phyloP scores from a whole-genome alignment of 2,888 invertebrate genomes.

The Drosophila ustulata region DNA sequence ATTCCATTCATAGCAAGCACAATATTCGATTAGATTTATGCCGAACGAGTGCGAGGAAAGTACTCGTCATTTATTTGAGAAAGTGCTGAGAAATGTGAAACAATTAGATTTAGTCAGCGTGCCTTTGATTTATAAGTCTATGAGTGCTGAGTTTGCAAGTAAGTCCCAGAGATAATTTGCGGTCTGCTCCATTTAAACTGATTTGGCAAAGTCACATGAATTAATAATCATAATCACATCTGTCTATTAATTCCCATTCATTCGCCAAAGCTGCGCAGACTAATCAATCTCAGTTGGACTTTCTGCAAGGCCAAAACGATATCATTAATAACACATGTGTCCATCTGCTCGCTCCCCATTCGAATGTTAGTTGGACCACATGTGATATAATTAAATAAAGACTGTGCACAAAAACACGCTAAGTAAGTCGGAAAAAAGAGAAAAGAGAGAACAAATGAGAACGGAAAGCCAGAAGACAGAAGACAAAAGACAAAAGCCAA shows the following conservation, averaged over 20 bases:
- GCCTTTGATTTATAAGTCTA: not conserved
- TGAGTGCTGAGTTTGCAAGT: not conserved
- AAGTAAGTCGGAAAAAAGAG: conserved; percentile 3
- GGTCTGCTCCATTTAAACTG: conserved; percentile 7
- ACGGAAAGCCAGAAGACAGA: not conserved
- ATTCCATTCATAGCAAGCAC: not conserved
- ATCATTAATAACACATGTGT: conserved; percentile 69
- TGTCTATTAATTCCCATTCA: conserved; percentile 34
- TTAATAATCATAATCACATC: conserved; percentile 34
- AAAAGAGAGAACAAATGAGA: conserved; percentile 5
- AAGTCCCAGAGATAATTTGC: not conserved
- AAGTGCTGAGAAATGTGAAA: not conserved
- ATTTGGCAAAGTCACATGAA: conserved; percentile 25
- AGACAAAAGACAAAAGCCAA: conserved; percentile 23
- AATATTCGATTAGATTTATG: conserved; percentile 1
- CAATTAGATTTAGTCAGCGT: not conserved
- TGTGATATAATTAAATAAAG: conserved; percentile 61
- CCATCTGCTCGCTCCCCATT: conserved; percentile 8
- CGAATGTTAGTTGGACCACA: conserved; percentile 14
- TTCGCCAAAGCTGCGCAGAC: conserved; percentile 13
- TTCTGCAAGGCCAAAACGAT: conserved; percentile 51
- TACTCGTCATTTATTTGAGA: conserved; percentile 2
- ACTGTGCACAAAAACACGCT: conserved; percentile 6
- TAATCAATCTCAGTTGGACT: conserved; percentile 67
- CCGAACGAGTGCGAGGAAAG: not conserved